A percentile compares a stretch with the other conserved stretches of the same genome.
Conservation (phyloP, 2,797 vertebrate genomes). For the Enteromius mattozi region DNA sequence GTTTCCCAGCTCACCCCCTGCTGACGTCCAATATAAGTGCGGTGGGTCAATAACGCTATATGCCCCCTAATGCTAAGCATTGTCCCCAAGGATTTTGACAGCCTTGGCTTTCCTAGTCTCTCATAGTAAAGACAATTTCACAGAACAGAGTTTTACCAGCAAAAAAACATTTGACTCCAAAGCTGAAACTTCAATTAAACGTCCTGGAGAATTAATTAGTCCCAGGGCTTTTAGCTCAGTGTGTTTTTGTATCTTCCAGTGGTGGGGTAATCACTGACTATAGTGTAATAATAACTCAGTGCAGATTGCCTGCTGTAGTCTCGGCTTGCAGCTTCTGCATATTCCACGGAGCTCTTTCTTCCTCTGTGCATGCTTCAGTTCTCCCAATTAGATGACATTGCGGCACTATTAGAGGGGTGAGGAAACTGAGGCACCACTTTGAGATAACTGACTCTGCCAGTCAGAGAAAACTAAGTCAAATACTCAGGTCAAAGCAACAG, state of each 20-base stretch:
- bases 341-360: conserved; percentile 33
- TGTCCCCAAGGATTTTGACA: conserved; percentile 32
- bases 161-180: conserved; percentile 41
- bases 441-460: conserved; percentile 24
- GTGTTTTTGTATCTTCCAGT: conserved; percentile 41
- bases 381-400: conserved; percentile 38
- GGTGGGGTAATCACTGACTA: conserved; percentile 37
- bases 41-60: conserved; percentile 49
- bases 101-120: conserved; percentile 10
- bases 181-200: conserved; percentile 47
- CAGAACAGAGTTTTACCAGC: conserved; percentile 46
- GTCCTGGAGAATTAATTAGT: conserved; percentile 43
- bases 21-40: conserved; percentile 50
- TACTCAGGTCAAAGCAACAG: conserved; percentile 3
- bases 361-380: conserved; percentile 26
- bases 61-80: conserved; percentile 34
- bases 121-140: conserved; percentile 38
- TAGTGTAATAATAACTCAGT: conserved; percentile 40
- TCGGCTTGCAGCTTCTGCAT: conserved; percentile 28
- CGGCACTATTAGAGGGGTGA: not conserved
- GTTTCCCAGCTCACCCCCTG: conserved; percentile 28
- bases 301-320: conserved; percentile 39
- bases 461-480: conserved; percentile 6
- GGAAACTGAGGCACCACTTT: conserved; percentile 13
- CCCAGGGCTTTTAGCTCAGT: conserved; percentile 40